A percentile compares a stretch with the other conserved stretches of the same genome.
phyloP scores from a whole-genome alignment of 2,888 invertebrate genomes.

The Drosophila colorata region DNA sequence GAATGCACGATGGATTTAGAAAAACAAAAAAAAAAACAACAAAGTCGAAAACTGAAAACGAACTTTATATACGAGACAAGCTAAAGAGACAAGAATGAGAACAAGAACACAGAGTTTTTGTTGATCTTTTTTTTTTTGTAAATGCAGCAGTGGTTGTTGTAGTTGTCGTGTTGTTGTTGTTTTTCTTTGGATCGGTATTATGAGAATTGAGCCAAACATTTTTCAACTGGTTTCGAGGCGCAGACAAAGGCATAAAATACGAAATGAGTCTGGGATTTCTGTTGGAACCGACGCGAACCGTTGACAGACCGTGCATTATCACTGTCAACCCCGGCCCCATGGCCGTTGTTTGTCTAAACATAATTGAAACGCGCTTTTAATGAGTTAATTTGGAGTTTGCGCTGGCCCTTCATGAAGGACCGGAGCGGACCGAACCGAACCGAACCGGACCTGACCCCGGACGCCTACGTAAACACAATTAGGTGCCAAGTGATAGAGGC shows the following conservation, averaged over 20 bases:
- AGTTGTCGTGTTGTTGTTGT: constrained; percentile 18
- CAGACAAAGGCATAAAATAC: constrained; percentile 67
- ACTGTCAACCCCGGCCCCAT: constrained; percentile 65
- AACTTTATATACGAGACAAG: constrained; percentile 56
- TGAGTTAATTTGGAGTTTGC: constrained; percentile 74
- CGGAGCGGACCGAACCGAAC: constrained; percentile 8
- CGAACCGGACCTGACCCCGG: constrained; percentile 14
- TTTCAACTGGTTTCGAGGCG: constrained; percentile 61
- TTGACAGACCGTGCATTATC: constrained; percentile 60
- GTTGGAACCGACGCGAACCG: constrained; percentile 15
- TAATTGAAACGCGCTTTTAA: constrained; percentile 78
- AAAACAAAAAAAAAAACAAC: constrained; percentile 37
- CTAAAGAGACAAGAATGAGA: constrained; percentile 73
- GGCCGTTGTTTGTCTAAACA: constrained; percentile 71
- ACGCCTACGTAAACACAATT: constrained; percentile 80
- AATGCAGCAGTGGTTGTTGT: constrained; percentile 35
- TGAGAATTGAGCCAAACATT: constrained; percentile 77
- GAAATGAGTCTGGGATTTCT: constrained; percentile 60
- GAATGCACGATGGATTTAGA: constrained; percentile 75
- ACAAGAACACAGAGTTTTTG: constrained; percentile 70
- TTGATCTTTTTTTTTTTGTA: constrained; percentile 41
- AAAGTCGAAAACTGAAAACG: constrained; percentile 37
- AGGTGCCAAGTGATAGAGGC: constrained; percentile 57
- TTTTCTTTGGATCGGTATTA: constrained; percentile 52
- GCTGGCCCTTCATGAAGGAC: constrained; percentile 44